Percentiles rank a stretch among this genome's conserved stretches.
phyloP scores from a whole-genome alignment of 2,888 invertebrate genomes.

The Watsonalla binaria region DNA sequence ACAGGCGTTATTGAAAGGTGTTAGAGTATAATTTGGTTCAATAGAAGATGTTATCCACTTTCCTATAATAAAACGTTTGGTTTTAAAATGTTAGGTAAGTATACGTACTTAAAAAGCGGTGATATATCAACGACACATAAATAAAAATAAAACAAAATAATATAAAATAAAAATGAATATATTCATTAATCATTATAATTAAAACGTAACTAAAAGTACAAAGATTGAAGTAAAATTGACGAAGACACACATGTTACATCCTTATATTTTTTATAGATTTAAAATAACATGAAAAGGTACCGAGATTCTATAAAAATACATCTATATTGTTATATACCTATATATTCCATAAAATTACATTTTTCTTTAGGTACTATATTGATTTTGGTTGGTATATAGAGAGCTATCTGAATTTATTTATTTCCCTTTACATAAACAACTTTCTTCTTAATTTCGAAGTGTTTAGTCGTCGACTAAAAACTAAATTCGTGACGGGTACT shows the following conservation, averaged over 20 bases:
- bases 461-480: constrained; percentile 38
- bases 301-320: constrained; percentile 66
- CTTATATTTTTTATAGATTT: constrained; percentile 19
- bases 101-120: constrained; percentile 11
- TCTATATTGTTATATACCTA: constrained; percentile 36
- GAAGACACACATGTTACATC: constrained; percentile 35
- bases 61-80: too few relatives aligned
- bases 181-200: constrained; percentile 71
- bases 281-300: constrained; percentile 51
- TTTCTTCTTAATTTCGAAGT: constrained; percentile 18
- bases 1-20: too few relatives aligned
- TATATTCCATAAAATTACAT: constrained; percentile 32
- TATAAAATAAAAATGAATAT: constrained; percentile 77
- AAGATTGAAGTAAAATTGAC: constrained; percentile 51
- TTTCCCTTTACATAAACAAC: constrained; percentile 21
- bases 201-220: constrained; percentile 65
- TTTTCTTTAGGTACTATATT: constrained; percentile 48
- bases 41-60: background rate
- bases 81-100: background rate
- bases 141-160: constrained; percentile 70
- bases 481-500: constrained; percentile 51
- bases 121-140: constrained; percentile 37
- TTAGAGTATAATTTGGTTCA: too few relatives aligned
- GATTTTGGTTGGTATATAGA: constrained; percentile 43
- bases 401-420: constrained; percentile 34